Evolutionary conservation across 1,140 invertebrate genomes (phyloP), one percentile per base, ranked within the genome.

Genomic region (Drosophila triauraria): DNA sequence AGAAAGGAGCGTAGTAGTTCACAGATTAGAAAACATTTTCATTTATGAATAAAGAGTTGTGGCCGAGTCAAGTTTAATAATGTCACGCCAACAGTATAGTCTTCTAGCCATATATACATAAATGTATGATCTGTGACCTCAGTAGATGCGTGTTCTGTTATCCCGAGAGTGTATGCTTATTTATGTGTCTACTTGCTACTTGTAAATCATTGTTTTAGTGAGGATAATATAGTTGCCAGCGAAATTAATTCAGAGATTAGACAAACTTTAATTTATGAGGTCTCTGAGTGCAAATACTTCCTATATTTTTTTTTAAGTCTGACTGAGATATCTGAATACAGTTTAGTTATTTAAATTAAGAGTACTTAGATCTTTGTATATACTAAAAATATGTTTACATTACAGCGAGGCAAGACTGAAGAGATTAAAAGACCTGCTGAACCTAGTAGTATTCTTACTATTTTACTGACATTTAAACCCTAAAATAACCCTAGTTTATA

Each of bases 11-110:
- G 48, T n/a, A 30, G 62, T 51, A 43, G 27, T 51, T 35, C 10
- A 42, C 17, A 32, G 35, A 38, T 67, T 51, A 15, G 27, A 20
- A 20, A 54, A 32, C 23, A 68, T 44, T 51, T 68, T 51, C 17
- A 43, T 32, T 40, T 32, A 68, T 64, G 60, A 59, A 20, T 59
- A 42, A 60, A 60, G 25, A 30, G 53, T 27, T 43, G 53, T 25
- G 50, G 48, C 60, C 53, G 9, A 7, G 42, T 40, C 20, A n/a
- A 12, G 35, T 40, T 57, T 57, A 57, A 25, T 42, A 57, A 25
- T 42, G 54, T 23, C 54, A 57, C 8, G 54, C 20, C 44, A 60
- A 20, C 12, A 4, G 17, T 38, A 38, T 23, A 15, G 13, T 17
- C 8, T 8, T 20, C 15, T 35, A 1, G 10, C 3, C 4, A 12